A percentile compares a stretch with the other conserved stretches of the same genome.
phyloP scores from a whole-genome alignment of 2,888 invertebrate genomes.

The Conops quadrifasciatus region DNA sequence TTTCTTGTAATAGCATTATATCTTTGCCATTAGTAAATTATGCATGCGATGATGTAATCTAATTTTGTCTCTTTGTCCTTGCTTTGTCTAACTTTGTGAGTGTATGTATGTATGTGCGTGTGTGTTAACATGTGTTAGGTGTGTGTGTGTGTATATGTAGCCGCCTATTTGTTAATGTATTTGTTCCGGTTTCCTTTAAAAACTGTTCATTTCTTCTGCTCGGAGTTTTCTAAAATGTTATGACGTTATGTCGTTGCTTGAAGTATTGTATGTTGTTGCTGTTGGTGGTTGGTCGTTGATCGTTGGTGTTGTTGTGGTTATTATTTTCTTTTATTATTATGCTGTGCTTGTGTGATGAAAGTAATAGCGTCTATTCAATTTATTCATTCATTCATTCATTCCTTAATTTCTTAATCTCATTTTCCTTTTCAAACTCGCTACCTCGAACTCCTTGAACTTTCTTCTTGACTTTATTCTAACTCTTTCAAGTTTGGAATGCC shows the following conservation, averaged over 20 bases:
- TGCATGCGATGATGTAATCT: conserved; percentile 31
- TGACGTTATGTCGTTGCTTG: too few relatives aligned
- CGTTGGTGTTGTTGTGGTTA: not conserved
- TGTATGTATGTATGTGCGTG: not conserved
- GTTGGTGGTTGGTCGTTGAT: not conserved
- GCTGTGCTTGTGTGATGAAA: not conserved
- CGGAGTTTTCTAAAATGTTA: too few relatives aligned
- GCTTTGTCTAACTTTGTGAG: not conserved
- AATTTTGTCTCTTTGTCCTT: conserved; percentile 18
- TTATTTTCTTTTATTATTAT: conserved; percentile 9
- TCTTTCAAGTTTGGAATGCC: too few relatives aligned
- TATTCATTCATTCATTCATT: conserved; percentile 10
- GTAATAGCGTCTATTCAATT: conserved; percentile 4
- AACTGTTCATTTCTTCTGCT: conserved; percentile 3
- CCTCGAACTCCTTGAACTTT: too few relatives aligned
- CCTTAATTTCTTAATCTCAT: too few relatives aligned
- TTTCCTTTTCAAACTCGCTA: too few relatives aligned
- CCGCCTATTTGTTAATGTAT: not conserved
- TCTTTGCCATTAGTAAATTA: conserved; percentile 21
- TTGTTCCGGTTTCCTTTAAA: not conserved
- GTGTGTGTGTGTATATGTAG: not conserved
- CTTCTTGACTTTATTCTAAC: too few relatives aligned
- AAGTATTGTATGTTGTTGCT: not conserved
- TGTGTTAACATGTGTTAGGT: not conserved
- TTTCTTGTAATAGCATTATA: not conserved